Evolutionary conservation across 2,888 invertebrate genomes (phyloP), one percentile per base, ranked within the genome.

Genomic region (Ctenicera cuprea): DNA sequence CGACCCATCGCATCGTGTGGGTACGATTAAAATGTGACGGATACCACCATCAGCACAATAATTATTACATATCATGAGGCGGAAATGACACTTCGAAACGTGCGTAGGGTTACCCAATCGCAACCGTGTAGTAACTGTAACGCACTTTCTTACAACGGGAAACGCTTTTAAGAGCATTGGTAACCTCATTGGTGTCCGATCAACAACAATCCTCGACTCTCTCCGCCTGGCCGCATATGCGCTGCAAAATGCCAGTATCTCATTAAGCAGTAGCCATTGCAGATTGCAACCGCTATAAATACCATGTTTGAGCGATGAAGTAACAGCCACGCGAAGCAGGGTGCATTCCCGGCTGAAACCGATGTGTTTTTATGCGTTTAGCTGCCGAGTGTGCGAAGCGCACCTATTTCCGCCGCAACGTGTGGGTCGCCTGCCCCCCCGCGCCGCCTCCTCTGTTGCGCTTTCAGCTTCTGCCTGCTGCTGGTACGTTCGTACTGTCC

Each of bases 341-440:
- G 66, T 65, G 62, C 66, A 63, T 74, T 72, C 66, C 66, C 48
- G 38, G 50, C 66, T 54, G 22, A 62, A 50, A 57, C 33, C 63
- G 33, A 38, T 41, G 74, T 38, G 57, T 73, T 77, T 77, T 76
- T 70, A 18, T 65, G 61, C 38, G 67, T 75, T 77, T 77, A 73
- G 74, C 64, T 71, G 75, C 68, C 74, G 75, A 72, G 76, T 76
- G 77, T 72, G 65, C 72, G 43, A 67, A 71, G 68, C 77, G 67
- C 72, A 68, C 71, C 72, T 74, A 76, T 71, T 77, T 77, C 77
- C 77, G 77, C 65, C 48, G 74, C 59, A 54, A 74, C 75, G 77
- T 75, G 77, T 77, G 68, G 75, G 77, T 73, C 71, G 75, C 65
- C 37, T 48, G 61, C 54, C 61, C 71, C 71, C 66, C 57, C 63